These are phyloP conservation scores for Galerucella pusilla DNA, from an alignment of 2,888 invertebrate genomes.

Conservation along the genomic window DNA sequence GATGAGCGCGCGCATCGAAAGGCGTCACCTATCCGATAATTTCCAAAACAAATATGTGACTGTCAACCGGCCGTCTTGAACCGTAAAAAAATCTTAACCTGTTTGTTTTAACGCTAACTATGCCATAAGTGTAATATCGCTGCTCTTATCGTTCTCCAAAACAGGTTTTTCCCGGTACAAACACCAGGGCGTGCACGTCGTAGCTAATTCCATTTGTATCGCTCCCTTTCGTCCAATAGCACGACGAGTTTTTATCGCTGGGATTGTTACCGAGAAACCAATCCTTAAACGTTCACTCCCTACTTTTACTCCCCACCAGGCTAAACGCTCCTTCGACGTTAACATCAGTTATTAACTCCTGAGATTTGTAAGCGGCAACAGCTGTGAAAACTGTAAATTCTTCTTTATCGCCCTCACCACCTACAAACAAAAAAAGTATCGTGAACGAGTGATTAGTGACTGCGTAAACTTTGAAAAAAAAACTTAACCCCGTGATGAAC, in stretches of 20 bases:
- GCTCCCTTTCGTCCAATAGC: conserved; percentile 53
- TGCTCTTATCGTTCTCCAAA: conserved; percentile 57
- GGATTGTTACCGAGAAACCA: conserved; percentile 48
- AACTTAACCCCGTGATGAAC: neutral
- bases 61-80: conserved; percentile 58
- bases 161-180: conserved; percentile 58
- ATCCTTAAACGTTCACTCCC: conserved; percentile 49
- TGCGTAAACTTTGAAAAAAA: neutral
- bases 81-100: conserved; percentile 54
- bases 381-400: conserved; percentile 33
- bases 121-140: conserved; percentile 61
- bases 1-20: conserved; percentile 55
- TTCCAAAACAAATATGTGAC: conserved; percentile 52
- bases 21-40: conserved; percentile 51
- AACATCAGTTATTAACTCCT: conserved; percentile 61
- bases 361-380: conserved; percentile 63
- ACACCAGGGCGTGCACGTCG: conserved; percentile 53
- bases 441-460: conserved; percentile 11
- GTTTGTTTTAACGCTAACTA: conserved; percentile 60
- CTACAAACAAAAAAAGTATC: conserved; percentile 15
- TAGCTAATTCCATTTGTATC: conserved; percentile 60
- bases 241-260: conserved; percentile 44
- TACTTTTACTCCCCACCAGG: conserved; percentile 44
- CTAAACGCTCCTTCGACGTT: conserved; percentile 48
- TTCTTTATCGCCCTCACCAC: conserved; percentile 32